Evolutionary conservation across 2,113 vertebrate genomes (phyloP).

Genomic region (Cyprinodon tularosa): DNA sequence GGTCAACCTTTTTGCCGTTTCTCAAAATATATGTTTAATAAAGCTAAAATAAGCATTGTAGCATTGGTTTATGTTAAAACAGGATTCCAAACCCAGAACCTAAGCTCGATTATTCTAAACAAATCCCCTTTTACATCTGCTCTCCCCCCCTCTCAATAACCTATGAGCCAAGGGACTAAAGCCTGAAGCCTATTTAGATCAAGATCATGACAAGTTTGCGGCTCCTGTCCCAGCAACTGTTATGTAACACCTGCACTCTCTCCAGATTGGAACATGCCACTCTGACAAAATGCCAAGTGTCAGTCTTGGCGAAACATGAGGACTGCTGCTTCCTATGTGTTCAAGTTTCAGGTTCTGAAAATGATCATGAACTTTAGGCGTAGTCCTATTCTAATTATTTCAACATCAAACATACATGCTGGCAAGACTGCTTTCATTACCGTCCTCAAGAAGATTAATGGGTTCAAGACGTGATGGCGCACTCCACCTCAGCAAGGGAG

Average conservation of each 20-base stretch:
- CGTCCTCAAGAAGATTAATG: constrained; percentile 67
- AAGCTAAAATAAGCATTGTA: constrained; percentile 55
- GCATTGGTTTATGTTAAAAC: constrained; percentile 66
- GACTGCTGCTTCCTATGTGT: constrained; percentile 12
- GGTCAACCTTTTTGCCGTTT: constrained; percentile 65
- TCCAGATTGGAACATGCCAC: constrained; percentile 22
- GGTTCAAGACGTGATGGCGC: constrained; percentile 30
- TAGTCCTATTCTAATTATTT: constrained; percentile 63
- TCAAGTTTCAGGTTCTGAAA: constrained; percentile 49
- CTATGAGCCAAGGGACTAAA: constrained; percentile 39
- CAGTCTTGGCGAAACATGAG: constrained; percentile 37
- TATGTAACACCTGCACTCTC: constrained; percentile 30
- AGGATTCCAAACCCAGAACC: constrained; percentile 51
- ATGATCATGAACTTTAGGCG: constrained; percentile 55
- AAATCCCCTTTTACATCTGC: constrained; percentile 49
- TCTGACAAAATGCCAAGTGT: constrained; percentile 56
- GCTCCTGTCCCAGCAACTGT: background rate
- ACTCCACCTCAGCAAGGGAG: constrained; percentile 13
- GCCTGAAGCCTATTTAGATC: constrained; percentile 49
- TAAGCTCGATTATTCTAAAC: constrained; percentile 41
- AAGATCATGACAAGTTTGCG: constrained; percentile 9
- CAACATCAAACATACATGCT: constrained; percentile 60
- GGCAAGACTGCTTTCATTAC: constrained; percentile 59
- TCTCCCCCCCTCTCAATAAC: constrained; percentile 35
- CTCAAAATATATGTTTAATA: constrained; percentile 67